phyloP scores from a whole-genome alignment of 2,797 vertebrate genomes.

The Halcyon badia region DNA sequence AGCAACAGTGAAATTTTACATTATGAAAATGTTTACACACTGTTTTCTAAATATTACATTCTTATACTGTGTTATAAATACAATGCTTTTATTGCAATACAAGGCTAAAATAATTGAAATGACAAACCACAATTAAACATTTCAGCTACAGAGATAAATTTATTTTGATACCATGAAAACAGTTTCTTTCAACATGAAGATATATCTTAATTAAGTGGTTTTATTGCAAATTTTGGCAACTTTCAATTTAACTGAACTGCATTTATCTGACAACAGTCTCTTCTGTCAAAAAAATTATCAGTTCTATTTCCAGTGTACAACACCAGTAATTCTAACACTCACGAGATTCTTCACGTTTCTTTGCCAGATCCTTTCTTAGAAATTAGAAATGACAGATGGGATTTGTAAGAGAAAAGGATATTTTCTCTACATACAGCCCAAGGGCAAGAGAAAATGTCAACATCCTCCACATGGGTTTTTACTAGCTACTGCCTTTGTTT shows the following conservation, averaged over 20 bases:
- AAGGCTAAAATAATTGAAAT: neutral
- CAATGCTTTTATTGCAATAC: neutral
- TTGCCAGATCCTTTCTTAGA: constrained; percentile 12
- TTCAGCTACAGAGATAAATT: neutral
- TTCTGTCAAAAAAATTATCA: neutral
- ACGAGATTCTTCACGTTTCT: neutral
- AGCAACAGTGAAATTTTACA: neutral
- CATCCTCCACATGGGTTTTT: neutral
- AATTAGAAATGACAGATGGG: constrained; percentile 46
- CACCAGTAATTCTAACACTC: constrained; percentile 5
- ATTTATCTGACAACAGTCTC: neutral
- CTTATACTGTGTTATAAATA: neutral
- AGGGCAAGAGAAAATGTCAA: constrained; percentile 20
- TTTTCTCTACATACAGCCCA: neutral
- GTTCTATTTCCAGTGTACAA: constrained; percentile 24
- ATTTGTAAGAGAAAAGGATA: constrained; percentile 32
- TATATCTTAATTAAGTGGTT: constrained; percentile 1
- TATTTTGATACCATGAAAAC: neutral
- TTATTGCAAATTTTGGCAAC: neutral
- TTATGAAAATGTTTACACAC: neutral
- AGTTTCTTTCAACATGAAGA: neutral
- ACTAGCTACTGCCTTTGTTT: constrained; percentile 23
- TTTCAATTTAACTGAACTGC: neutral
- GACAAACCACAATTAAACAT: neutral
- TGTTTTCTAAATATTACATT: neutral